Evolutionary conservation across 2,797 vertebrate genomes (phyloP).

Genomic region (Paedocypris micromegethes): DNA sequence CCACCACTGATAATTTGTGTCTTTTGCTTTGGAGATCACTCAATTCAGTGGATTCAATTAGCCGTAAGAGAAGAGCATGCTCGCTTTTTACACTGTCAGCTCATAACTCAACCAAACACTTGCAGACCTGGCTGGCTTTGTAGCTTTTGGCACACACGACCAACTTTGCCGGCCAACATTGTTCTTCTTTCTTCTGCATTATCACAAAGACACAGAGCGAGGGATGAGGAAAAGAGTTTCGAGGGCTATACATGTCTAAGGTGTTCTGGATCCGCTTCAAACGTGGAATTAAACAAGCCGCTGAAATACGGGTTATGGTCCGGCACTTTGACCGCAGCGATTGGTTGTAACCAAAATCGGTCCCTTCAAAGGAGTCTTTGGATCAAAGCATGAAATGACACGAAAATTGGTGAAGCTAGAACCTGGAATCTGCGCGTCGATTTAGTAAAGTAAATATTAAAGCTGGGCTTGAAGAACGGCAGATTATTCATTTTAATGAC

Average conservation of each 20-base stretch:
- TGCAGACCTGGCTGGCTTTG: conserved; percentile 40
- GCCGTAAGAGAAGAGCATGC: conserved; percentile 54
- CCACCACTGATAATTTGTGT: conserved; percentile 57
- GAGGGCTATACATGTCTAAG: conserved; percentile 39
- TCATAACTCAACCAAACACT: conserved; percentile 45
- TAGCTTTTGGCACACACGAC: conserved; percentile 36
- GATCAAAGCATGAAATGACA: background rate
- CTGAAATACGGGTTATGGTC: conserved; percentile 8
- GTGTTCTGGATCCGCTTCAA: conserved; percentile 43
- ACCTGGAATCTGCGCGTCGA: background rate
- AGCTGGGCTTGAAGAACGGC: too few species aligned
- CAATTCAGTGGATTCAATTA: conserved; percentile 69
- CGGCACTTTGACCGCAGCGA: background rate
- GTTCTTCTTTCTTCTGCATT: conserved; percentile 35
- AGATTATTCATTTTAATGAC: too few species aligned
- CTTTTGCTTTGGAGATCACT: conserved; percentile 47
- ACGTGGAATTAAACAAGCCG: conserved; percentile 31
- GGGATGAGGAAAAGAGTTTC: conserved; percentile 26
- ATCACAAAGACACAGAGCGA: conserved; percentile 32
- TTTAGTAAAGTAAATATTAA: too few species aligned
- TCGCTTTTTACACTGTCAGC: conserved; percentile 49
- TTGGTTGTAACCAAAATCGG: conserved; percentile 3
- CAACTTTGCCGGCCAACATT: conserved; percentile 38
- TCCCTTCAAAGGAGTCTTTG: background rate
- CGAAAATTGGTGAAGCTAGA: background rate